Evolutionary conservation across 2,113 vertebrate species (phyloP).

Genomic region (Xyrauchen texanus): DNA sequence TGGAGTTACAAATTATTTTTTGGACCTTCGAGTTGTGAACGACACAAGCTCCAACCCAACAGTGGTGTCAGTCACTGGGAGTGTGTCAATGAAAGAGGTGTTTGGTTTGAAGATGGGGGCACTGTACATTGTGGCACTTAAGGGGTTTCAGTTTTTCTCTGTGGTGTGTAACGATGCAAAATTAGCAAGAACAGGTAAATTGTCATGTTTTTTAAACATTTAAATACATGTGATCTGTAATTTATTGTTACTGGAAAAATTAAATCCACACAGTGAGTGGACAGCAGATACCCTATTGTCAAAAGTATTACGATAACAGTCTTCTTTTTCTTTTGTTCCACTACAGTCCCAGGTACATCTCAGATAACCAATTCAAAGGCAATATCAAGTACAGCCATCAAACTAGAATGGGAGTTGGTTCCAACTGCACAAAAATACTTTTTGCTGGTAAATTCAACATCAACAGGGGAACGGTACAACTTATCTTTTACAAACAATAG

Average conservation of each 20-base stretch:
- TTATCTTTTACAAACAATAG: slow-evolving; percentile 47
- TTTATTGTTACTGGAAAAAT: too few relatives aligned
- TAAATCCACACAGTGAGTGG: background rate
- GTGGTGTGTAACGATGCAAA: slow-evolving; percentile 51
- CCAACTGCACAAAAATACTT: slow-evolving; percentile 61
- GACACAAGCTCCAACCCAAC: slow-evolving; percentile 56
- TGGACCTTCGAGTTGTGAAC: slow-evolving; percentile 71
- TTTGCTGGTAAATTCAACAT: slow-evolving; percentile 57
- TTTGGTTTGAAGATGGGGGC: slow-evolving; percentile 66
- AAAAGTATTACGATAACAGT: slow-evolving; percentile 3
- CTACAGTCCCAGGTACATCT: slow-evolving; percentile 65
- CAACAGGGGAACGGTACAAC: slow-evolving; percentile 37
- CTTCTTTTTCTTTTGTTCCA: slow-evolving; percentile 16
- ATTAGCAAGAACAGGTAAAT: slow-evolving; percentile 62
- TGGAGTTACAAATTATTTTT: slow-evolving; percentile 63
- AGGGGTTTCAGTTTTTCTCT: slow-evolving; percentile 64
- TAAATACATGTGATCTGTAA: too few relatives aligned
- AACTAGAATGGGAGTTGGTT: slow-evolving; percentile 63
- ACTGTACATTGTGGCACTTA: slow-evolving; percentile 68
- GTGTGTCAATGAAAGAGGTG: slow-evolving; percentile 41
- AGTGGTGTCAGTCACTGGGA: slow-evolving; percentile 38
- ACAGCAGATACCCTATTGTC: background rate
- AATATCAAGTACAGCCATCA: slow-evolving; percentile 67
- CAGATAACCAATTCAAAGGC: slow-evolving; percentile 59
- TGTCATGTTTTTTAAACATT: too few relatives aligned